A percentile compares a stretch with the other conserved stretches of the same genome.
These are phyloP conservation scores for Zosterops hypoxanthus DNA, from an alignment of 2,113 vertebrate species.

Conservation along the genomic window DNA sequence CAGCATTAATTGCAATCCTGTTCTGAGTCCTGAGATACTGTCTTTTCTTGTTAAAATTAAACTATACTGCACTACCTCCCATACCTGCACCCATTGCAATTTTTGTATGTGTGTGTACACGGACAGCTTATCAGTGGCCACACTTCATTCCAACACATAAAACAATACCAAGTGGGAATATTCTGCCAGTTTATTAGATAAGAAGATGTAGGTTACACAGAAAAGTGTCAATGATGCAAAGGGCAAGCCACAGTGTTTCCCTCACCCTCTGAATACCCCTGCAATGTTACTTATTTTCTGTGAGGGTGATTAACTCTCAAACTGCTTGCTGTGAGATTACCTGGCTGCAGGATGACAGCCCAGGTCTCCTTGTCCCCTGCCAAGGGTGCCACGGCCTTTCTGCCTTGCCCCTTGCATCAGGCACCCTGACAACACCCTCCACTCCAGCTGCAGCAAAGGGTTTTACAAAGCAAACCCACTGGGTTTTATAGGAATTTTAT, in stretches of 20 bases:
- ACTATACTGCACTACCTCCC: neutral
- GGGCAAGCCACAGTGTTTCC: neutral
- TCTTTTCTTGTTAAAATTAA: neutral
- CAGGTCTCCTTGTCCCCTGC: neutral
- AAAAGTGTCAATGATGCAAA: neutral
- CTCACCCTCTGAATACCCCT: neutral
- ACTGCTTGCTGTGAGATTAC: neutral
- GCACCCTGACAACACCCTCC: neutral
- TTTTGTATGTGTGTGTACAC: fast-evolving
- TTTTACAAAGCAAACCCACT: neutral
- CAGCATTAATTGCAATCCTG: neutral
- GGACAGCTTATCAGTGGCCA: fast-evolving
- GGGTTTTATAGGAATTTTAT: neutral
- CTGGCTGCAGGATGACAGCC: neutral
- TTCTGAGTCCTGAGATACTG: neutral
- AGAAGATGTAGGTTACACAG: neutral
- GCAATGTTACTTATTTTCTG: fast-evolving
- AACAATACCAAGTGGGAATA: fast-evolving
- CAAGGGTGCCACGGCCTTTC: neutral
- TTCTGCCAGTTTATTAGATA: neutral
- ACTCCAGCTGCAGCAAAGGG: neutral
- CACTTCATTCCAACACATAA: neutral
- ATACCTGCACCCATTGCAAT: neutral
- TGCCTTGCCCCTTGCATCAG: neutral
- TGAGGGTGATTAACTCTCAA: neutral